Conservation (phyloP, 2,888 invertebrate genomes). For the Andrena trimmerana region DNA sequence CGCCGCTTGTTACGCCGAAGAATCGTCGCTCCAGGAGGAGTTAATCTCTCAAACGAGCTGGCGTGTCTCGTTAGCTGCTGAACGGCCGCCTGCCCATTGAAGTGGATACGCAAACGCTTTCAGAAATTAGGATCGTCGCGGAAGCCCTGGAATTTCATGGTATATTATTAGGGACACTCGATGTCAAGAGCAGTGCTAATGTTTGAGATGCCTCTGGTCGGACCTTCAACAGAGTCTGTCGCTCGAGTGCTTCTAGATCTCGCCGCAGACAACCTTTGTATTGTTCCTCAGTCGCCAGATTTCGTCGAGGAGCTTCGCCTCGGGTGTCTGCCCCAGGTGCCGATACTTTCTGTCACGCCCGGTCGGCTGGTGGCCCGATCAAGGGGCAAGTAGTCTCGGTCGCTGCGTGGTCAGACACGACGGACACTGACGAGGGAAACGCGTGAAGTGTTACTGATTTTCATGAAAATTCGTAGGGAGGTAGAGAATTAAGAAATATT, state of each 20-base stretch:
- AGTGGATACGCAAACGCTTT: conserved; percentile 51
- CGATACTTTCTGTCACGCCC: no score
- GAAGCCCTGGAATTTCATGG: conserved; percentile 52
- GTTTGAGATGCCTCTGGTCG: conserved; percentile 33
- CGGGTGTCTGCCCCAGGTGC: no score
- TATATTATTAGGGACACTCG: conserved; percentile 58
- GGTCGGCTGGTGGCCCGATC: no score
- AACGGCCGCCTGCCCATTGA: conserved; percentile 34
- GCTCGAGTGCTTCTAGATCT: conserved; percentile 15
- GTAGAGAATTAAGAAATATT: no score
- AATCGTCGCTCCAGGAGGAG: conserved; percentile 2
- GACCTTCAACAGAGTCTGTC: conserved; percentile 23
- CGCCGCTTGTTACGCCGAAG: no score
- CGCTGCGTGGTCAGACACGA: no score
- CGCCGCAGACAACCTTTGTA: background rate
- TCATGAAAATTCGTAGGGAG: no score
- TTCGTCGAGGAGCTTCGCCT: background rate
- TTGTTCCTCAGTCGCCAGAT: background rate
- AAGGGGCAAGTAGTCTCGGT: no score
- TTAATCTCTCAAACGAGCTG: conserved; percentile 41
- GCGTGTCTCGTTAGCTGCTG: conserved; percentile 38
- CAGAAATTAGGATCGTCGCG: conserved; percentile 40
- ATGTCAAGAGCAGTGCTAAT: conserved; percentile 54
- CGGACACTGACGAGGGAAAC: no score
- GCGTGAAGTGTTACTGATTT: no score